Conservation (phyloP, 2,113 vertebrate species). For the Myodes glareolus region DNA sequence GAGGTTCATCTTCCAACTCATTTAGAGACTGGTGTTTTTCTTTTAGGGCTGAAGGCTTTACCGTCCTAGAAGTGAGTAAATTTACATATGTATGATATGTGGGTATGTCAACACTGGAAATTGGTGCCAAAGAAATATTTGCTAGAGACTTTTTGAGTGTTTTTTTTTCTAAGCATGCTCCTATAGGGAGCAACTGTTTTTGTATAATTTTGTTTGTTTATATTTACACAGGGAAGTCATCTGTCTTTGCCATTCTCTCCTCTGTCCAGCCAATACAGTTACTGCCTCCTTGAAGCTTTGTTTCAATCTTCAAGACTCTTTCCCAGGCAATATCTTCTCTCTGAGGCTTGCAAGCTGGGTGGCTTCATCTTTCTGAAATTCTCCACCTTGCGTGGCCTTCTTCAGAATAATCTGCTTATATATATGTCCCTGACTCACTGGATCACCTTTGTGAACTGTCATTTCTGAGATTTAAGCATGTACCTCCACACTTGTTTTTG, state of each 20-base stretch:
- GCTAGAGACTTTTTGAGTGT: neutral
- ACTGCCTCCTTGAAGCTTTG: neutral
- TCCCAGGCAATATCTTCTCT: neutral
- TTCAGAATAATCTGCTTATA: too few species aligned
- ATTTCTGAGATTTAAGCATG: too few species aligned
- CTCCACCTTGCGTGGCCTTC: too few species aligned
- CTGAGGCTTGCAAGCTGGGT: neutral
- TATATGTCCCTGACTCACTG: too few species aligned
- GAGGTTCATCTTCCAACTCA: neutral
- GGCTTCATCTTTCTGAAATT: too few species aligned
- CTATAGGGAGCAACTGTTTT: neutral
- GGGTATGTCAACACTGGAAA: neutral
- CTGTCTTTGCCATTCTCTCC: neutral
- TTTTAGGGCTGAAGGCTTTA: neutral
- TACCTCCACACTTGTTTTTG: too few species aligned
- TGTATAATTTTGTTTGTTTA: constrained; percentile 11
- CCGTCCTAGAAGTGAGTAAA: neutral
- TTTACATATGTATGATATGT: neutral
- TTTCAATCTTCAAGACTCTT: neutral
- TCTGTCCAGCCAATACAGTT: neutral
- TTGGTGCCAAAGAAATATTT: neutral
- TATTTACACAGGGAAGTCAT: neutral
- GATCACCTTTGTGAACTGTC: too few species aligned
- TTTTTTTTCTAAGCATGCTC: neutral
- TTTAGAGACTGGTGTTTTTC: neutral